Evolutionary conservation across 2,113 vertebrate genomes (phyloP), one percentile per base, ranked within the genome.

Genomic region (Serilophus lunatus): DNA sequence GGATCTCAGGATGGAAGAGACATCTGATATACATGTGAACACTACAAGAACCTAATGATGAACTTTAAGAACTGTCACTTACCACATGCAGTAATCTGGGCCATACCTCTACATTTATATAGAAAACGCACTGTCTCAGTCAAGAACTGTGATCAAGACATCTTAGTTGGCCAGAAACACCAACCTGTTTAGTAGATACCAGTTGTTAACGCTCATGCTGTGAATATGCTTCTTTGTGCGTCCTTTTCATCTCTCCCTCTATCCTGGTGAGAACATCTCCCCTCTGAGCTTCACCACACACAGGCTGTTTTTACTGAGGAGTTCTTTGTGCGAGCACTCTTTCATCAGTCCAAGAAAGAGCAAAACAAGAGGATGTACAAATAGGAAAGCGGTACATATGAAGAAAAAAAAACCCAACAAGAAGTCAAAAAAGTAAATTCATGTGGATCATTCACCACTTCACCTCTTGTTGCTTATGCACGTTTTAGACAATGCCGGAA

Each of bases 211-310:
- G 22, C 29, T 82, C 42, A 29, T 5, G 28, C 65, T 78, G 74
- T 36, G 36, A 81, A 72, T 65, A 60, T 20, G 26, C 38, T 74
- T 87, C 50, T 74, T 53, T 42, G 13, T 38, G 59, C 24, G 26
- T 44, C 71, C 45, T 70, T 77, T 84, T 74, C 64, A 50, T 56
- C 59, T n/a, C 72, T 72, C 40, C 29, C 40, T 71, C 72, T 31
- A 3, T 25, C 59, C 69, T 50, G 64, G 47, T 26, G 47, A 82
- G 53, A 77, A 25, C 9, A 25, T 19, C 65, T 87, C 54, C 65
- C 69, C 88, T 81, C 91, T 60, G 82, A 56, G 82, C 91, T 90
- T 69, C 42, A 72, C 31, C 45, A 35, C 56, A 79, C 29, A 77
- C 31, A 78, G 69, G 45, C 45, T 47, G 26, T 10, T 77, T 53